Percentiles rank a stretch among this genome's conserved stretches.
Evolutionary conservation across 2,888 invertebrate genomes (phyloP).

Genomic region (Parnassius smintheus): DNA sequence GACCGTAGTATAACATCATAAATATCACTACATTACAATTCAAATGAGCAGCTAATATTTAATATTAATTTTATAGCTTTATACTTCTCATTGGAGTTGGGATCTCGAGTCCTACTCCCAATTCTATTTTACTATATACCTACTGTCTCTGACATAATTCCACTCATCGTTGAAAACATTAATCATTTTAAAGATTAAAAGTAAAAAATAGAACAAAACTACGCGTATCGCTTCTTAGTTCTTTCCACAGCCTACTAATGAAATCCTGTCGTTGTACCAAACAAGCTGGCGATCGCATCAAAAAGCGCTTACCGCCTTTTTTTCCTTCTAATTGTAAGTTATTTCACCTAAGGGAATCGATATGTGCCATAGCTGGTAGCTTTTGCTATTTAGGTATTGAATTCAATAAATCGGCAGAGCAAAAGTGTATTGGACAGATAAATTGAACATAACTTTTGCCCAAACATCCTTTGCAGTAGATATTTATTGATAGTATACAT

Average conservation of each 20-base stretch:
- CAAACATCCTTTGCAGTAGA: not conserved
- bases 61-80: no score
- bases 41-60: no score
- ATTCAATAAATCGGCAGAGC: conserved; percentile 11
- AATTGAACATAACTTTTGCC: conserved; percentile 1
- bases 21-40: no score
- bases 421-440: conserved; percentile 8
- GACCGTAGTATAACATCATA: no score
- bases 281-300: conserved; percentile 63
- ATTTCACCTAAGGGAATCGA: conserved; percentile 46
- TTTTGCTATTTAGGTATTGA: conserved; percentile 24
- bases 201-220: not conserved
- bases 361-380: conserved; percentile 32
- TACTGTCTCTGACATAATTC: no score
- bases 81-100: no score
- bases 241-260: conserved; percentile 51
- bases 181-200: no score
- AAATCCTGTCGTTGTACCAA: conserved; percentile 61
- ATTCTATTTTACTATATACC: no score
- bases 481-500: no score
- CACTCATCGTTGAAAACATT: no score
- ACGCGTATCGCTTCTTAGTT: conserved; percentile 45
- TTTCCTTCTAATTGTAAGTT: conserved; percentile 61
- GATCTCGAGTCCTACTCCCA: no score
- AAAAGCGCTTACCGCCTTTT: conserved; percentile 68